Evolutionary conservation across 2,797 vertebrate genomes (phyloP), one percentile per base, ranked within the genome.

Genomic region (Sebastes minor): DNA sequence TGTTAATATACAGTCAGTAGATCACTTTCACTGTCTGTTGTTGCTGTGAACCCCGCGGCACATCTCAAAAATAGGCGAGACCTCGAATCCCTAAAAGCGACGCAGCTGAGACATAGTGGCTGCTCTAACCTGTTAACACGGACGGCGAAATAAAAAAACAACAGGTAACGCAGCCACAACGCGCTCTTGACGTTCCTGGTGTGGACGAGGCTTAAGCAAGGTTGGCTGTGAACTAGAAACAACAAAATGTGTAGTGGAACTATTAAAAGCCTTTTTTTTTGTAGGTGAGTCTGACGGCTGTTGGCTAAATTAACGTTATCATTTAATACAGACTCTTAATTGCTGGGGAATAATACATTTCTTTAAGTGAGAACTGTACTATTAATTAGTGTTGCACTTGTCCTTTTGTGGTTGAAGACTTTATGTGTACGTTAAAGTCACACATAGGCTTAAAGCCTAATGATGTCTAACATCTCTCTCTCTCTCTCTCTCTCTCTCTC

Each of bases 401-500:
- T 61, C 38, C 4, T 67, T 76, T 46, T 67, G n/a, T 49, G 53
- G 16, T 49, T 59, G 12, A 22, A 33, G 60, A 65, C 18, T 35
- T 72, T 76, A 63, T 57, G 14, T 68, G 12, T 38, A 32, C 2
- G 4, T 62, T 23, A 23, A 72, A 14, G 2, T 61, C 67, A 64
- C 70, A 64, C 70, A 28, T 4, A 6, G 13, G 16, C 53, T 59
- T 46, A 5, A 2, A 76, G 74, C 7, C 32, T 76, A 83, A 82
- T 81, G 61, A 81, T 71, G 74, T 76, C 18, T 64, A 57, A 68
- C 66, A 63, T 52, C 23, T 33, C 32, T 33, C 32, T 35, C 33
- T 35, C 33, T 35, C 33, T 35, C 33, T 33, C 28, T 30, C 28
- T 28, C 8, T 32, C 8, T 30, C 30, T 32, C 8, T 52, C 23